Evolutionary conservation across 2,888 invertebrate species (phyloP).

Genomic region (Notodonta dromedarius): DNA sequence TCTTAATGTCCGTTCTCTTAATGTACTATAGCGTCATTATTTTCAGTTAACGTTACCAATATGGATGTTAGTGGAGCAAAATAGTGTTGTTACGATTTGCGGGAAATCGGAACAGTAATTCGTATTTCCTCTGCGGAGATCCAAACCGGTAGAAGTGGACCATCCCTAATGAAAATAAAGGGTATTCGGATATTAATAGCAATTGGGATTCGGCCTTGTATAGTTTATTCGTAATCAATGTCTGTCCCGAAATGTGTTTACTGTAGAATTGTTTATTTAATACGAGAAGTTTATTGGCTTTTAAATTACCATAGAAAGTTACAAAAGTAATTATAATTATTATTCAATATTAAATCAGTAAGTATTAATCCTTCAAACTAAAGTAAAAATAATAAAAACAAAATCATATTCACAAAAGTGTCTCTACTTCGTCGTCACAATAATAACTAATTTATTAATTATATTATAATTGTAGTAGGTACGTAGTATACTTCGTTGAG

Average conservation of each 20-base stretch:
- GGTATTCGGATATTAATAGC: conserved; percentile 34
- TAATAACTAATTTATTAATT: too few relatives aligned
- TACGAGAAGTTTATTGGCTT: not conserved
- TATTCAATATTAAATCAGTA: too few relatives aligned
- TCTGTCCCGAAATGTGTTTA: conserved; percentile 9
- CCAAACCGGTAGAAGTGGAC: conserved; percentile 22
- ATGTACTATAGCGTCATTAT: conserved; percentile 18
- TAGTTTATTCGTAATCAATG: conserved; percentile 35
- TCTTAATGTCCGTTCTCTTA: conserved; percentile 25
- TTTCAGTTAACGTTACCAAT: conserved; percentile 30
- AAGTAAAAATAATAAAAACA: too few relatives aligned
- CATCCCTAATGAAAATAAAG: conserved; percentile 49
- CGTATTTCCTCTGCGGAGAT: conserved; percentile 32
- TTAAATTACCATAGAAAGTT: not conserved
- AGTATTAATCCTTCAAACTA: too few relatives aligned
- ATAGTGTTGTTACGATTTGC: conserved; percentile 46
- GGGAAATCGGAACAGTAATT: conserved; percentile 44
- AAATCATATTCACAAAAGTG: too few relatives aligned
- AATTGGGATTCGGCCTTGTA: conserved; percentile 27
- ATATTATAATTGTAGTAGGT: too few relatives aligned
- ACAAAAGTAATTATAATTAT: not conserved
- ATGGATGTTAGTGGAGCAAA: conserved; percentile 25
- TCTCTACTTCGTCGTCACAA: too few relatives aligned
- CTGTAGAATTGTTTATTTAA: conserved; percentile 1
- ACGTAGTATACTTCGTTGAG: too few relatives aligned